These are phyloP conservation scores for Ichneumoninae sp. DNA, from an alignment of 2,888 invertebrate species.

Conservation along the genomic window DNA sequence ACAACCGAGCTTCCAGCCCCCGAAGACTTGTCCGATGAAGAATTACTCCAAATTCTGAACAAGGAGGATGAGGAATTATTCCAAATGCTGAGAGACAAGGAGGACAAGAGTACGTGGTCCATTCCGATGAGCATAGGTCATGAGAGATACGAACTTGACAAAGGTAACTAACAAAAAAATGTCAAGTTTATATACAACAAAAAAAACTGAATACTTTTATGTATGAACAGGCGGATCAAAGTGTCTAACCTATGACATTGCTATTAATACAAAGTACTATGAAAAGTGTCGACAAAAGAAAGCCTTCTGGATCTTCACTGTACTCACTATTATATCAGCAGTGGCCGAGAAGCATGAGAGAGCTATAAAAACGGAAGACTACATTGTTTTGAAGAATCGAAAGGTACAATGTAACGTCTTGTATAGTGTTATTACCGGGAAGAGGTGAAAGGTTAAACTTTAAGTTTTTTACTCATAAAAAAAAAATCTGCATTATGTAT, in stretches of 20 bases:
- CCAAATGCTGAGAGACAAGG: constrained; percentile 85
- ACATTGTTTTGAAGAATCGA: constrained; percentile 89
- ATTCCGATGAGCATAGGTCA: constrained; percentile 97
- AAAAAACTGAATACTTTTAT: background rate
- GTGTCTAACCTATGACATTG: constrained; percentile 93
- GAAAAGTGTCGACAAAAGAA: constrained; percentile 89
- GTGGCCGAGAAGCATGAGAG: constrained; percentile 92
- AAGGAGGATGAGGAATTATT: constrained; percentile 86
- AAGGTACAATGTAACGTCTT: constrained; percentile 82
- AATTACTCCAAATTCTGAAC: constrained; percentile 81
- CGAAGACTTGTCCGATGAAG: constrained; percentile 87
- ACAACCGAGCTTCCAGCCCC: constrained; percentile 91
- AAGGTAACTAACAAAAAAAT: constrained; percentile 83
- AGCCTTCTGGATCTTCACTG: constrained; percentile 91
- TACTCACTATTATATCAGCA: constrained; percentile 92
- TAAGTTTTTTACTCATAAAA: background rate
- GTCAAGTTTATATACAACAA: background rate
- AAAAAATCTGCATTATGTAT: background rate
- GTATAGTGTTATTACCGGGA: constrained; percentile 9
- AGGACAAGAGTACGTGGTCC: constrained; percentile 89
- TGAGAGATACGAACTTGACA: constrained; percentile 91
- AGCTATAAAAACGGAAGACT: constrained; percentile 88
- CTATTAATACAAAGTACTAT: constrained; percentile 92
- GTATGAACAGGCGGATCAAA: constrained; percentile 86
- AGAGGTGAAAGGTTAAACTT: background rate